phyloP scores from a whole-genome alignment of 2,797 vertebrate species.

The Poeciliopsis infans region DNA sequence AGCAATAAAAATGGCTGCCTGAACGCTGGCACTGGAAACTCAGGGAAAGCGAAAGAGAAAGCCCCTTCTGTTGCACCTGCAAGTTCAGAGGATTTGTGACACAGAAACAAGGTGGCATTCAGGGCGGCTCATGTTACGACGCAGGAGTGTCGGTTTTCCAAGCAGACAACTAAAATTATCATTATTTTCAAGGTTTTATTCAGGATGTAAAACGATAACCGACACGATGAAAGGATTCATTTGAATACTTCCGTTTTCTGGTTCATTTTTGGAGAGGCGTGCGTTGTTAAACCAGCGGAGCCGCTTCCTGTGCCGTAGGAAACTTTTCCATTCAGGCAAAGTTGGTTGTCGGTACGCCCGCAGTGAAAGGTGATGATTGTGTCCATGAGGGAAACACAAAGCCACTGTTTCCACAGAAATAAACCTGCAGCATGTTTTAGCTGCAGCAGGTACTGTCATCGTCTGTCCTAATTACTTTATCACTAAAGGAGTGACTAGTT shows the following conservation, averaged over 20 bases:
- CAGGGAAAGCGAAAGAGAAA: background rate
- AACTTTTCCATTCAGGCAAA: conserved; percentile 21
- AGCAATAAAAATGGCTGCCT: background rate
- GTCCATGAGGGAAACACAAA: background rate
- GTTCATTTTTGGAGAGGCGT: background rate
- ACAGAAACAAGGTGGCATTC: background rate
- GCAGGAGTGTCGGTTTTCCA: background rate
- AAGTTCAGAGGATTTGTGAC: background rate
- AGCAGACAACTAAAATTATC: background rate
- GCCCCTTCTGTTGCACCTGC: background rate
- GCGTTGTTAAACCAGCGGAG: background rate
- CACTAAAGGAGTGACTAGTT: background rate
- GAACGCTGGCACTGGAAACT: background rate
- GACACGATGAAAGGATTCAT: background rate
- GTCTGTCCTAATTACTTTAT: background rate
- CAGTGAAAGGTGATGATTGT: background rate
- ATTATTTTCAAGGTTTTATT: background rate
- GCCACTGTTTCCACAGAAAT: background rate
- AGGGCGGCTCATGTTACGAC: background rate
- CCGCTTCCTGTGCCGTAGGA: background rate
- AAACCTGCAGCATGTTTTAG: background rate
- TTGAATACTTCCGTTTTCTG: background rate
- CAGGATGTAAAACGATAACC: background rate
- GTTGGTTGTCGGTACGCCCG: background rate
- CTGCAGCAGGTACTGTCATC: background rate